Evolutionary conservation across 2,797 vertebrate species (phyloP), one percentile per base, ranked within the genome.

Genomic region (Hybognathus amarus): DNA sequence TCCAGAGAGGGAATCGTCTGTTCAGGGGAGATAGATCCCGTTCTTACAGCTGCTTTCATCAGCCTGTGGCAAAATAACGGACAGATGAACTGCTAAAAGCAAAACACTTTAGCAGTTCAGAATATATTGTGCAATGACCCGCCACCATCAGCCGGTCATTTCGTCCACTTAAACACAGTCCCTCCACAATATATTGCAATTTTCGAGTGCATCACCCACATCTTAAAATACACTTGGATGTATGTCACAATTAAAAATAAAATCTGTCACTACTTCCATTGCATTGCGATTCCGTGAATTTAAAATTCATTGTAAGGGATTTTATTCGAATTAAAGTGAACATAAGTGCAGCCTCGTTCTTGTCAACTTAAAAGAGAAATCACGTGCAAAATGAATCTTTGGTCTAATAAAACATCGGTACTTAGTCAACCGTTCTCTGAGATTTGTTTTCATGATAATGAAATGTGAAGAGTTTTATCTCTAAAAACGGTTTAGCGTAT

Each of bases 21-120:
- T 59, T 20, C 13, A 42, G 24, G 3, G 17, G 59, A 82, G 59
- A 75, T 66, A 24, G 59, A 73, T 38, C 5, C 4, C 13, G 0
- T 77, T 68, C 64, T 33, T 74, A 69, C 73, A 77, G 73, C 38
- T 83, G 73, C 38, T 42, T 75, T 66, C 20, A 11, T 56, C 11
- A 69, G 81, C 73, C 76, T 68, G 33, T 68, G 71, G 80, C 80
- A 67, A 82, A 82, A 82, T 54, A 67, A 52, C 42, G 68, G 67
- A 42, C 4, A 47, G 24, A 71, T 61, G 20, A 63, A 71, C 79
- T n/a, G 27, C 73, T 75, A 2, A 76, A 56, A 75, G 24, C 52
- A 20, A 77, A 77, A 30, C 24, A 7, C 63, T 76, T 56, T 12
- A 76, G 36, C 36, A 15, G 24, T 67, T 30, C 1, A 1, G 18